Evolutionary conservation across 2,113 vertebrate species (phyloP).

Genomic region (Onychostruthus taczanowskii): DNA sequence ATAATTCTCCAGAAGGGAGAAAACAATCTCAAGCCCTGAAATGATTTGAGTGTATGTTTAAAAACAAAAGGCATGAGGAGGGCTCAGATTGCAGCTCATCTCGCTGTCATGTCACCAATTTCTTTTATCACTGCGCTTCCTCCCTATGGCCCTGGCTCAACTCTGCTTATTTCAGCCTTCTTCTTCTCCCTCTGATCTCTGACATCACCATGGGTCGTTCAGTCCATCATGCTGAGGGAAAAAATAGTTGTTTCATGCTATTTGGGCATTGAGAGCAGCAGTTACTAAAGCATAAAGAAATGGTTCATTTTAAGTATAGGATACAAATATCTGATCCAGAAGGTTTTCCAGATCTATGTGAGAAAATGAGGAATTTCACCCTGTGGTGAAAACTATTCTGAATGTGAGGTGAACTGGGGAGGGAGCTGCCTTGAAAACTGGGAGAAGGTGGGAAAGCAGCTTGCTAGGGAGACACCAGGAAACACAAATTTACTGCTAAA

Average conservation of each 20-base stretch:
- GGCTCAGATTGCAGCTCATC: neutral
- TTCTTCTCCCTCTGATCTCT: slow-evolving; percentile 7
- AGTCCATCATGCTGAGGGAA: neutral
- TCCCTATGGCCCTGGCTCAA: neutral
- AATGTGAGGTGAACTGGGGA: neutral
- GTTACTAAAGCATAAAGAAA: neutral
- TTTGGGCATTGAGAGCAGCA: neutral
- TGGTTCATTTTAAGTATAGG: neutral
- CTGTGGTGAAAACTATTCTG: neutral
- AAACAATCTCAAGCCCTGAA: slow-evolving; percentile 16
- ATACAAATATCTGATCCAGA: neutral
- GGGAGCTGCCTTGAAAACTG: neutral
- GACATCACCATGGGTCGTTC: neutral
- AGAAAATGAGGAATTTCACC: neutral
- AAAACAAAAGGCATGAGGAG: neutral
- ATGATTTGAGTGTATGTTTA: neutral
- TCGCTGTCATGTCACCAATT: slow-evolving; percentile 21
- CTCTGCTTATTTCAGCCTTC: neutral
- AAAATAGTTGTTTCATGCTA: neutral
- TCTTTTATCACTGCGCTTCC: neutral
- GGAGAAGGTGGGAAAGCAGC: neutral
- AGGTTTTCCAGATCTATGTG: neutral
- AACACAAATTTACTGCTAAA: neutral
- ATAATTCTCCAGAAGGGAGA: slow-evolving; percentile 12
- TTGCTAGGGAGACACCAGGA: neutral